Evolutionary conservation across 2,797 vertebrate species (phyloP), one percentile per base, ranked within the genome.

Genomic region (Tapera naevia): DNA sequence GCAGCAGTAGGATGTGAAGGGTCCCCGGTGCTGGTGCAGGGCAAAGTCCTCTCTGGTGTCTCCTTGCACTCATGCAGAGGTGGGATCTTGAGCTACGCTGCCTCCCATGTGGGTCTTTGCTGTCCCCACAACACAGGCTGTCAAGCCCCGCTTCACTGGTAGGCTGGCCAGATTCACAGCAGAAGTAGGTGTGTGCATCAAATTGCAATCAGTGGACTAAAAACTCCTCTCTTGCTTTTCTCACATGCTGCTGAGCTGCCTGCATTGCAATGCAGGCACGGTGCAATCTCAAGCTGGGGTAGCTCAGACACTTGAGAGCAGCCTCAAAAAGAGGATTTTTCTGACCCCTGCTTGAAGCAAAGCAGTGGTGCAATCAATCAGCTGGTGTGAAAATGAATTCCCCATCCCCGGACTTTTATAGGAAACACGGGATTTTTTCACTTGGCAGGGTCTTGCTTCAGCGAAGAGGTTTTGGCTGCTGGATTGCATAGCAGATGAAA

Each of bases 401-500:
- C 1, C 19, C 3, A 6, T 45, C 43, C 43, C 54, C 17, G 17
- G 60, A 48, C 27, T 58, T 74, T 50, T 35, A 46, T 32, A 57
- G 37, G 69, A 87, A 92, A 67, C 0, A 2, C 1, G 9, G 28
- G 16, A 5, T 58, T 91, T 86, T 9, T 3, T 39, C 46, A 22
- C 43, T 89, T 88, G 70, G 46, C 58, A 58, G n/a, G 13, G 19
- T 69, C 62, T 81, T 27, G 32, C 70, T 76, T 88, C 67, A 41
- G 87, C 46, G 74, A 65, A 79, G 89, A 90, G 37, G 51, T 73
- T 94, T 53, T 88, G 88, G 70, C 56, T 0, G 0, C 69, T 53
- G 69, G 62, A 92, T 56, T 19, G 9, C 41, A 57, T 19, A 91
- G 89, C 70, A 80, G 85, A 86, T 92, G 80, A 95, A 84, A 94